Evolutionary conservation across 2,113 vertebrate species (phyloP).

Genomic region (Gavialis gangeticus): DNA sequence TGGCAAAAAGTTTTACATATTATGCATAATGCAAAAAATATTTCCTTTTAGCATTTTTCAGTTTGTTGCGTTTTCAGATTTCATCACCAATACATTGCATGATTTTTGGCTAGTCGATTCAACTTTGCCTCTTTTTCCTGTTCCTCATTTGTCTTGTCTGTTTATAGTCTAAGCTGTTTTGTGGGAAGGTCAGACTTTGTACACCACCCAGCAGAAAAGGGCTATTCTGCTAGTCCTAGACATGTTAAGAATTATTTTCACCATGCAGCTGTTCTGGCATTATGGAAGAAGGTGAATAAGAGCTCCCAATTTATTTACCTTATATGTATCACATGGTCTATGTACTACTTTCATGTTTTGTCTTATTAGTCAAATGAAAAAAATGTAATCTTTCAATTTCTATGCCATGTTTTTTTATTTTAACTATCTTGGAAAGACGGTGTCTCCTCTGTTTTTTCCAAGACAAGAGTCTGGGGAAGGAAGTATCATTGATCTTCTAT

Average conservation of each 20-base stretch:
- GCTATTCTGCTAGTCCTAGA: background rate
- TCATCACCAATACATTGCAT: background rate
- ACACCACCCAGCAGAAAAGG: background rate
- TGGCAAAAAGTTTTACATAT: background rate
- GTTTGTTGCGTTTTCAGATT: fast-evolving
- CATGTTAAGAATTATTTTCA: background rate
- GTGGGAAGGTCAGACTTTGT: background rate
- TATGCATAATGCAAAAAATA: background rate
- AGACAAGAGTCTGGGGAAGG: background rate
- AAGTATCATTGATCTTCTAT: background rate
- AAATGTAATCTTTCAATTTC: background rate
- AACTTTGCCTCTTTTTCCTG: background rate
- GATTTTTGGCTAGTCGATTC: too few species aligned
- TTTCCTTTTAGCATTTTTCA: fast-evolving
- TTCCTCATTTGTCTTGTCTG: background rate
- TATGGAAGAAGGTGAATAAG: background rate
- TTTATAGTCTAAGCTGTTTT: background rate
- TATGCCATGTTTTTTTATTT: background rate
- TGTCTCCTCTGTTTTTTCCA: background rate
- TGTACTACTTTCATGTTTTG: background rate
- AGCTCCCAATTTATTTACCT: background rate
- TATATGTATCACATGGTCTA: background rate
- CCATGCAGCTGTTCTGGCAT: background rate
- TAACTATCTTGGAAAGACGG: too few species aligned
- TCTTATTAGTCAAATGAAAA: background rate